Percentiles rank a stretch among this genome's conserved stretches.
phyloP scores from a whole-genome alignment of 2,113 vertebrate species.

The Scytalopus superciliaris region DNA sequence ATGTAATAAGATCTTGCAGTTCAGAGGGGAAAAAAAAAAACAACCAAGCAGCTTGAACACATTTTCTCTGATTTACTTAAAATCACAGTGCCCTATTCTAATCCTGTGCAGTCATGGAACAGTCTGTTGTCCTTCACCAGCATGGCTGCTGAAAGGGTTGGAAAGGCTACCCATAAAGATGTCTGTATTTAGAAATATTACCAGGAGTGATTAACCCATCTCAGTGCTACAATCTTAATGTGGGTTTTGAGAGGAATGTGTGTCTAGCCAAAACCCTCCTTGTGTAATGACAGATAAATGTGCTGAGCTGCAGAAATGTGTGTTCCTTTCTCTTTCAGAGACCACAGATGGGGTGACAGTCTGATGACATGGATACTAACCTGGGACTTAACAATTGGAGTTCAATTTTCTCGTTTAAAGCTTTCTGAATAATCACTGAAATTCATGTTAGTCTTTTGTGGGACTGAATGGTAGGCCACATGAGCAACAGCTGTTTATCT shows the following conservation, averaged over 20 bases:
- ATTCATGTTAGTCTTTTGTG: background rate
- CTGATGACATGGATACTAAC: background rate
- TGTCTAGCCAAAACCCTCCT: background rate
- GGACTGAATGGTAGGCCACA: background rate
- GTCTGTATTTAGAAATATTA: background rate
- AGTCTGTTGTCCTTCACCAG: background rate
- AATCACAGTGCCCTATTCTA: background rate
- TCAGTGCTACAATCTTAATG: background rate
- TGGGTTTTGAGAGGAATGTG: background rate
- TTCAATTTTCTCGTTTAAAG: background rate
- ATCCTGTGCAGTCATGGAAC: background rate
- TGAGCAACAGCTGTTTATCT: background rate
- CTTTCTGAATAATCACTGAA: background rate
- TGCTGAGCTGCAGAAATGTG: background rate
- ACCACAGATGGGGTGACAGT: background rate
- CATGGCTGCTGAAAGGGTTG: background rate
- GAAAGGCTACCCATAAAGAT: background rate
- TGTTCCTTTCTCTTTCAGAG: background rate
- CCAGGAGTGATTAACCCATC: background rate
- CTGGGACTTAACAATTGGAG: background rate
- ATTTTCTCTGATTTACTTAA: background rate
- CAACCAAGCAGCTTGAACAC: background rate
- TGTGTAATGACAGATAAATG: background rate
- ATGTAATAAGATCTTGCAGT: conserved; percentile 1
- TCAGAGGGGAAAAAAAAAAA: background rate